These are phyloP conservation scores for Naja naja DNA, from an alignment of 2,113 vertebrate genomes.

Conservation along the genomic window DNA sequence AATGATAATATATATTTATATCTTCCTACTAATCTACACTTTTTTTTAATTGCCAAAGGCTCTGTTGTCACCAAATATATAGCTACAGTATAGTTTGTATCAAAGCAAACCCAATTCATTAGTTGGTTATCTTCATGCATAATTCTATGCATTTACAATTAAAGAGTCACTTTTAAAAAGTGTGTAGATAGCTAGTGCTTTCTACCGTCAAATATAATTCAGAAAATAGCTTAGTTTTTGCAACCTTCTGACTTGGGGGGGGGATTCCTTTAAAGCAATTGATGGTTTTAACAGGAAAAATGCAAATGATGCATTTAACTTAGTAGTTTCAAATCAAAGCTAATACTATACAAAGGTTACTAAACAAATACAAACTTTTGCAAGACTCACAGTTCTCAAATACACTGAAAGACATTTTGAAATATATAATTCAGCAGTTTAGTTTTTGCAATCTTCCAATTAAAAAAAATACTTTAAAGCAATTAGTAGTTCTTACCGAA, in stretches of 20 bases:
- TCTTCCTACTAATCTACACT: background rate
- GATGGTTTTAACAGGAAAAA: background rate
- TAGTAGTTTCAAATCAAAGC: background rate
- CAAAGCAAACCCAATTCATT: background rate
- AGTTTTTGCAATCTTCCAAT: background rate
- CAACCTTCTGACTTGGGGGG: background rate
- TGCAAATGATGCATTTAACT: background rate
- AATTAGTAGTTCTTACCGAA: background rate
- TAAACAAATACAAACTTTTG: background rate
- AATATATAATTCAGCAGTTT: background rate
- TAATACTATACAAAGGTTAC: background rate
- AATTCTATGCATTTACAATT: background rate
- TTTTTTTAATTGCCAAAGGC: background rate
- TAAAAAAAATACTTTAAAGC: background rate
- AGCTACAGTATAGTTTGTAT: background rate
- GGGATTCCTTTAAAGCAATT: background rate
- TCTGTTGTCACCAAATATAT: background rate
- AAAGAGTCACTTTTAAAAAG: background rate
- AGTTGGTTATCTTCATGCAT: background rate
- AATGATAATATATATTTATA: background rate
- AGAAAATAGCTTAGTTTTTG: background rate
- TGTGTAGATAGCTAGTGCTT: background rate
- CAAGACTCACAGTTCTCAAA: background rate
- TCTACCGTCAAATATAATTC: background rate
- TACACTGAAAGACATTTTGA: background rate